These are phyloP conservation scores for Leucoraja ocellata DNA, from an alignment of 2,797 vertebrate genomes.

Conservation along the genomic window DNA sequence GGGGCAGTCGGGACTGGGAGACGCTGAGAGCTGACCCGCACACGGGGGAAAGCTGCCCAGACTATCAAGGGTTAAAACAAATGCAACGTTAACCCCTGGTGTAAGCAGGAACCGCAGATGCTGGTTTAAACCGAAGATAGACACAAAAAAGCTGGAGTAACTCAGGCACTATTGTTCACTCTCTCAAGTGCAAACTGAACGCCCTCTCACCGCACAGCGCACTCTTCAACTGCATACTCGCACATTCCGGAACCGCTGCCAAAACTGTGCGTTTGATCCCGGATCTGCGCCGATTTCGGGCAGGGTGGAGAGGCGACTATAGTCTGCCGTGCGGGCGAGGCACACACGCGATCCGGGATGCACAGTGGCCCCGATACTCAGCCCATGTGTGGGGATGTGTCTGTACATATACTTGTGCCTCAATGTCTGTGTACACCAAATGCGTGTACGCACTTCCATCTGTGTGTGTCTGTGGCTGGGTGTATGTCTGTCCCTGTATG, in stretches of 20 bases:
- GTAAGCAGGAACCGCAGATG: too few species aligned
- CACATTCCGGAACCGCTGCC: background rate
- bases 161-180: background rate
- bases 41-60: too few species aligned
- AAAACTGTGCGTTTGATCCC: background rate
- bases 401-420: background rate
- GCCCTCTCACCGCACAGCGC: background rate
- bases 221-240: background rate
- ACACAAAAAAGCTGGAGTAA: too few species aligned
- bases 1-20: too few species aligned
- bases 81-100: background rate
- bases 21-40: too few species aligned
- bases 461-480: background rate
- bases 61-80: background rate
- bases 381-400: background rate
- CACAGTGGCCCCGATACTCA: background rate
- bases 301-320: too few species aligned
- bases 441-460: background rate
- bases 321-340: background rate
- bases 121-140: too few species aligned
- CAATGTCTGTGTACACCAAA: background rate
- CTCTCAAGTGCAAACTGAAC: background rate
- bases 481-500: background rate
- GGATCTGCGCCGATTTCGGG: background rate
- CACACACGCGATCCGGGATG: background rate